These are phyloP conservation scores for Volucella inflata DNA, from an alignment of 2,888 invertebrate genomes.

Conservation along the genomic window DNA sequence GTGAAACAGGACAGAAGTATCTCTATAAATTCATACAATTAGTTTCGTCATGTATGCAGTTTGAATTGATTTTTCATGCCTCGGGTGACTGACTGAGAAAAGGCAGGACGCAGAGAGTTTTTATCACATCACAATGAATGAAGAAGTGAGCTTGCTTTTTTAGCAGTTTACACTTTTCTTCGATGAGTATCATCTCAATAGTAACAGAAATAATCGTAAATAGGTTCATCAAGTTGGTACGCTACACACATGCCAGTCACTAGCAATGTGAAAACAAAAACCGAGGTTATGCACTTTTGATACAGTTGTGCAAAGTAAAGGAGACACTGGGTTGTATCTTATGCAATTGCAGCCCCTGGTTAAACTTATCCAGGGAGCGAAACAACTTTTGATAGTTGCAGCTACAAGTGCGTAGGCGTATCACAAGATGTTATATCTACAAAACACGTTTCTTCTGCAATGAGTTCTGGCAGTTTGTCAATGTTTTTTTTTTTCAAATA, in stretches of 20 bases:
- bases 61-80: constrained; percentile 56
- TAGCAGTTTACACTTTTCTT: constrained; percentile 5
- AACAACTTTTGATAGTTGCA: constrained; percentile 54
- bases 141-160: constrained; percentile 33
- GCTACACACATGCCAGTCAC: neutral
- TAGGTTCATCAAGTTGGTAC: constrained; percentile 30
- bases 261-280: constrained; percentile 22
- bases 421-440: constrained; percentile 45
- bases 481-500: constrained; percentile 50
- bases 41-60: constrained; percentile 48
- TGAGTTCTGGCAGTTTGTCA: constrained; percentile 71
- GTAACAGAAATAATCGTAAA: constrained; percentile 23
- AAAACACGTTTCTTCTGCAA: constrained; percentile 39
- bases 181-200: constrained; percentile 38
- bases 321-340: constrained; percentile 27
- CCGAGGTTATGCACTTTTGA: constrained; percentile 43
- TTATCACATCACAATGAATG: constrained; percentile 43
- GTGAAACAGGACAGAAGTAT: constrained; percentile 24
- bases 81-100: constrained; percentile 52
- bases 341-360: constrained; percentile 62
- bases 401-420: constrained; percentile 66
- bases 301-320: constrained; percentile 62
- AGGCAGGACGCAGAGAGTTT: constrained; percentile 15
- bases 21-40: constrained; percentile 44
- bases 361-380: constrained; percentile 61